Base-by-base conservation (phyloP, 1,140 invertebrate species). In the Aricia agestis region DNA sequence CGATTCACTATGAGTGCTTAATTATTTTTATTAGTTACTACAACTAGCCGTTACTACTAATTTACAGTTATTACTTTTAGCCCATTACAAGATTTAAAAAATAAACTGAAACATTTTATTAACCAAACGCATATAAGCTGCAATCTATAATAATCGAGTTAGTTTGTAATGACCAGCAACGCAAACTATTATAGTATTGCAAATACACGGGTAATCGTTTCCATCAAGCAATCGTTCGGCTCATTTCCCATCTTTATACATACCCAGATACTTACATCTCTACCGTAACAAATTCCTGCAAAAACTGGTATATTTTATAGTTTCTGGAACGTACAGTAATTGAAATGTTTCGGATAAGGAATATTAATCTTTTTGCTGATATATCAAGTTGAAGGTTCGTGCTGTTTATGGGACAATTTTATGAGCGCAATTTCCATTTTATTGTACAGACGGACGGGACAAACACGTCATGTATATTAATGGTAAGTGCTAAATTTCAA, bases 401-500 rank as follows among this genome's bases (percentile, higher is more conserved):
- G 10, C 18, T 63, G 18, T 19, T 31, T 63, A 63, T 31, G 17
- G 59, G 59, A 63, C 59, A 63, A 18, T 63, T 63, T 19, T 19
- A 19, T 63, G 18, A 11, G 19, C 59, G 10, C 59, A 63, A 63
- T 63, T 63, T 63, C 18, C 58, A 59, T 19, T 63, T 63, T 63
- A 19, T 11, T 63, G 59, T 9, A 9, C 10, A 52, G 45, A 52
- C 13, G 41, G 1, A 13, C 13, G 45, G 13, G 45, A 52, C 45
- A 52, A 52, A 52, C 45, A 52, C 45, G 45, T 4, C 45, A 52
- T 52, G 45, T 52, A 52, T 15, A 52, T 52, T 52, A 52, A 52
- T 13, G 10, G 45, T 15, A 52, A 52, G 11, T 52, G 45, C 3
- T 36, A 36, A 36, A 36, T 36, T 36, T 36, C 36, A 36, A 36